Conservation (phyloP, 2,113 vertebrate species). For the Camelus bactrianus region DNA sequence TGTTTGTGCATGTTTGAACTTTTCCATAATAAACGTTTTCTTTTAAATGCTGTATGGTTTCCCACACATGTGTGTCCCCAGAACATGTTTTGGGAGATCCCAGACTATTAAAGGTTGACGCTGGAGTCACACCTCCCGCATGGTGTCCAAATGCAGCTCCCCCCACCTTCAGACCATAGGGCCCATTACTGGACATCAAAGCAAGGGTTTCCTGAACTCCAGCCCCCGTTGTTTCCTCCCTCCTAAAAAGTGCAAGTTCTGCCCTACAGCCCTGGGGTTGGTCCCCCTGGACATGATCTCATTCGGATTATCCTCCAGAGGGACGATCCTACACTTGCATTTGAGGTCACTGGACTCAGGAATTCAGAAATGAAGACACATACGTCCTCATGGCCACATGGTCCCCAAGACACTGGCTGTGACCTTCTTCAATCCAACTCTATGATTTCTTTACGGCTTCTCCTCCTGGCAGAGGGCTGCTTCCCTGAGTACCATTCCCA, state of each 20-base stretch:
- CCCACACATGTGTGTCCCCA: background rate
- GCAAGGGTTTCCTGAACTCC: background rate
- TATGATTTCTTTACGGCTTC: background rate
- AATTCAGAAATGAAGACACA: background rate
- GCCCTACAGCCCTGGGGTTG: background rate
- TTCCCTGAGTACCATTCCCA: background rate
- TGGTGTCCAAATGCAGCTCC: background rate
- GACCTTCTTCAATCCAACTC: background rate
- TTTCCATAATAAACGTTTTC: background rate
- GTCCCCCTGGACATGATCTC: background rate
- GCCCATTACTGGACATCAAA: background rate
- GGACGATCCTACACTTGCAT: background rate
- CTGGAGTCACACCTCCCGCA: background rate
- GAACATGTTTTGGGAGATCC: background rate
- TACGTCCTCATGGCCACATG: fast-evolving
- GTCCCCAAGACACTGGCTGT: background rate
- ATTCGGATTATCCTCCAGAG: background rate
- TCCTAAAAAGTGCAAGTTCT: background rate
- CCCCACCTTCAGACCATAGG: background rate
- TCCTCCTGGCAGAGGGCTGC: background rate
- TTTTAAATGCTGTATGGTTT: background rate
- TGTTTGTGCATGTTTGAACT: background rate
- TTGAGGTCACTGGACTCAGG: background rate
- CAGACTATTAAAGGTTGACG: background rate
- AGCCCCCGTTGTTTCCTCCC: background rate